These are phyloP conservation scores for Magallana nippona DNA, from an alignment of 2,888 invertebrate genomes.

Conservation along the genomic window DNA sequence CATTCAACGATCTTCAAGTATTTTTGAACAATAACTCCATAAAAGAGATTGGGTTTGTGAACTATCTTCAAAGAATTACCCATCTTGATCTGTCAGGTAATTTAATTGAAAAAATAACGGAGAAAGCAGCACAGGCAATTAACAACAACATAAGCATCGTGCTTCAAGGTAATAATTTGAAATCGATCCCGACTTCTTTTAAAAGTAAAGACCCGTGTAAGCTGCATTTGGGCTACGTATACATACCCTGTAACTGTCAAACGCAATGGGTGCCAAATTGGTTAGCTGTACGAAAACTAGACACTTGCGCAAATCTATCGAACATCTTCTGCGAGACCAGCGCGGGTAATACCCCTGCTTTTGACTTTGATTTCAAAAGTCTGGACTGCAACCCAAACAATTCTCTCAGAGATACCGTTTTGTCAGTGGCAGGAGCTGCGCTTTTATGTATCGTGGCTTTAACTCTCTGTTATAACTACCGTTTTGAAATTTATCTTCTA, in stretches of 20 bases:
- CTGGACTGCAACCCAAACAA: neutral
- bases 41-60: neutral
- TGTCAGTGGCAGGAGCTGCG: neutral
- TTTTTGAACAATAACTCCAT: slow-evolving; percentile 30
- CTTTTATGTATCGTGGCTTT: neutral
- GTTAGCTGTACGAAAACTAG: neutral
- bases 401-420: neutral
- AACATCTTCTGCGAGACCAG: neutral
- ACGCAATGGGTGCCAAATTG: neutral
- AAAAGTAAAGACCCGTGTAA: slow-evolving; percentile 12
- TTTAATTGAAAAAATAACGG: slow-evolving; percentile 15
- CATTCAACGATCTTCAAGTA: slow-evolving; percentile 3
- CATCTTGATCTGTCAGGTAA: slow-evolving; percentile 41
- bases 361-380: slow-evolving; percentile 25
- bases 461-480: slow-evolving; percentile 7
- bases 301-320: neutral
- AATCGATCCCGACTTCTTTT: neutral
- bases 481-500: slow-evolving; percentile 32
- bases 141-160: slow-evolving; percentile 5
- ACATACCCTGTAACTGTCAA: slow-evolving; percentile 4
- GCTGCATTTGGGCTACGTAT: neutral
- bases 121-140: neutral
- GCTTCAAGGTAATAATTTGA: neutral
- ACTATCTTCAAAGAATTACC: slow-evolving; percentile 17
- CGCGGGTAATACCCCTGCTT: neutral